A percentile compares a stretch with the other conserved stretches of the same genome.
These are phyloP conservation scores for Drosophila pallidifrons DNA, from an alignment of 1,140 invertebrate species.

Conservation along the genomic window DNA sequence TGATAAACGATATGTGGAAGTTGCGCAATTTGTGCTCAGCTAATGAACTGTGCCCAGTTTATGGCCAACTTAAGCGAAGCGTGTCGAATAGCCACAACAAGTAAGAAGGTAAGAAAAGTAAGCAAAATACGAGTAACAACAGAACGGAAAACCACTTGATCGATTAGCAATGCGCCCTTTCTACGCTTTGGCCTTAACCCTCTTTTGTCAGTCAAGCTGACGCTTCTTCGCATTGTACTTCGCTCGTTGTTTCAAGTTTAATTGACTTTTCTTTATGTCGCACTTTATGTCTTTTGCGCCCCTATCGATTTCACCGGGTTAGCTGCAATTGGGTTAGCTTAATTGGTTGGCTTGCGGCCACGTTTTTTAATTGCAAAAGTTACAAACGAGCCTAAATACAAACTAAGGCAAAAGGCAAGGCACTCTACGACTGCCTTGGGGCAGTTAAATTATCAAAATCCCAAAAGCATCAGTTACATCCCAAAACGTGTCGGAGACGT, in stretches of 20 bases:
- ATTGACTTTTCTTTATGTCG: constrained; percentile 59
- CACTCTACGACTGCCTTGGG: background rate
- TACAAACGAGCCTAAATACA: constrained; percentile 14
- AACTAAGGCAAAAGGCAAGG: too few species aligned
- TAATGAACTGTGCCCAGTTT: constrained; percentile 64
- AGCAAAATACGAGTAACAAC: background rate
- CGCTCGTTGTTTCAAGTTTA: constrained; percentile 68
- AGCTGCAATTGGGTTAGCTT: constrained; percentile 54
- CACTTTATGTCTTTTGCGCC: constrained; percentile 22
- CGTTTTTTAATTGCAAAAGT: constrained; percentile 63
- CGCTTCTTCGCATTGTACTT: constrained; percentile 1
- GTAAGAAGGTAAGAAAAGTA: background rate
- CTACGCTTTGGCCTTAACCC: constrained; percentile 65
- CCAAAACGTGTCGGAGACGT: constrained; percentile 29
- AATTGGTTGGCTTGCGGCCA: constrained; percentile 35
- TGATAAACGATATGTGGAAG: constrained; percentile 43
- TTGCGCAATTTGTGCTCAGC: constrained; percentile 35
- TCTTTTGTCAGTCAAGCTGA: constrained; percentile 55
- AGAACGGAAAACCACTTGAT: constrained; percentile 47
- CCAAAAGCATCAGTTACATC: constrained; percentile 29
- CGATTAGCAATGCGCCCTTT: constrained; percentile 60
- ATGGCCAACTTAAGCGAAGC: constrained; percentile 14
- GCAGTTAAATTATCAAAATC: constrained; percentile 28
- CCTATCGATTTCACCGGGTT: constrained; percentile 62
- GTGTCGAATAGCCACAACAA: constrained; percentile 10